A percentile compares a stretch with the other conserved stretches of the same genome.
Evolutionary conservation across 1,140 invertebrate species (phyloP).

Genomic region (Agrilus planipennis): DNA sequence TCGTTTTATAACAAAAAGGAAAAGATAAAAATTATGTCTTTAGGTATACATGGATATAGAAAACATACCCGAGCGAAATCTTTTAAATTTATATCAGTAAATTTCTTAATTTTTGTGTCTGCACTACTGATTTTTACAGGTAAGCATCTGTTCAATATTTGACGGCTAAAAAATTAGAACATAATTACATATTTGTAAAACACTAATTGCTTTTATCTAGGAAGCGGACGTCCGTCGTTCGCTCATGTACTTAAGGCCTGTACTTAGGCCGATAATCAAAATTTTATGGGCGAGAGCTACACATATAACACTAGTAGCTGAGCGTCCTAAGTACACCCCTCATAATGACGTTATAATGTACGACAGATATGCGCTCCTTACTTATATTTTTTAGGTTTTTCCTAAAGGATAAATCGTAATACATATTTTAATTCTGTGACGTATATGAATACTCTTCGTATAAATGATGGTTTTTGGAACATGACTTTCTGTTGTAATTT

Average conservation of each 20-base stretch:
- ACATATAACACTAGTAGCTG: background rate
- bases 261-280: too few species aligned
- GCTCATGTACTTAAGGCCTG: background rate
- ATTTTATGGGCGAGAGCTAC: background rate
- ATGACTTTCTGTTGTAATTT: too few species aligned
- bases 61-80: slow-evolving; percentile 41
- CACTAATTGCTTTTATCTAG: background rate
- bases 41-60: slow-evolving; percentile 1
- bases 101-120: slow-evolving; percentile 36
- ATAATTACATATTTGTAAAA: background rate
- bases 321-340: background rate
- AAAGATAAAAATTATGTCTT: slow-evolving; percentile 9
- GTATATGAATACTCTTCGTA: too few species aligned
- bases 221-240: background rate
- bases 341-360: background rate
- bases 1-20: background rate
- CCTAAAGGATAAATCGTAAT: too few species aligned
- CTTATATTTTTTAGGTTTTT: too few species aligned
- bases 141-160: slow-evolving; percentile 44
- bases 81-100: slow-evolving; percentile 36
- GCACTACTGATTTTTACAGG: slow-evolving; percentile 34
- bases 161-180: slow-evolving; percentile 31
- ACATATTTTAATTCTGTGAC: too few species aligned
- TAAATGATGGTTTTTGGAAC: too few species aligned
- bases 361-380: too few species aligned